These are phyloP conservation scores for Fundulus diaphanus DNA, from an alignment of 2,797 vertebrate genomes.

Conservation along the genomic window DNA sequence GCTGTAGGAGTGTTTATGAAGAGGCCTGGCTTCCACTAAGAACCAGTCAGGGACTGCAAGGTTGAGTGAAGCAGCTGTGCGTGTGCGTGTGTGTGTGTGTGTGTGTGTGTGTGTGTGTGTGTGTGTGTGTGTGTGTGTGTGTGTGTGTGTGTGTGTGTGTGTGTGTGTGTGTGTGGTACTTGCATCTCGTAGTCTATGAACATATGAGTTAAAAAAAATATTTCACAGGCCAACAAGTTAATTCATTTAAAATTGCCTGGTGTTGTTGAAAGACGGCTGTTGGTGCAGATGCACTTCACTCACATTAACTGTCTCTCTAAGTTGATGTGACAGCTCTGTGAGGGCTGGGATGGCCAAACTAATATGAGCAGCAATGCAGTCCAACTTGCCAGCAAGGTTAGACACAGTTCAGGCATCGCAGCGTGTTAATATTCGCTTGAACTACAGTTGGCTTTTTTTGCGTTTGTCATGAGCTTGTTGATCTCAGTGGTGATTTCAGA, in stretches of 20 bases:
- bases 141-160: conserved; percentile 8
- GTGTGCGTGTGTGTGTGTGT: conserved; percentile 23
- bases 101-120: conserved; percentile 21
- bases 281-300: conserved; percentile 64
- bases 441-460: conserved; percentile 6
- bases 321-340: conserved; percentile 60
- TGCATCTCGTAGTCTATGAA: conserved; percentile 55
- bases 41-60: conserved; percentile 36
- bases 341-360: conserved; percentile 43
- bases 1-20: conserved; percentile 31
- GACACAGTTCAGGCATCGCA: conserved; percentile 27
- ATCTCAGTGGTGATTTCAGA: neutral
- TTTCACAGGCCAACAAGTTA: conserved; percentile 56
- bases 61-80: conserved; percentile 47
- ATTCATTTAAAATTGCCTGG: conserved; percentile 54
- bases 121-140: conserved; percentile 6
- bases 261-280: conserved; percentile 56
- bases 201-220: conserved; percentile 64
- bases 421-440: conserved; percentile 21
- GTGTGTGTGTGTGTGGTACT: conserved; percentile 9
- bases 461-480: neutral
- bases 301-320: conserved; percentile 49
- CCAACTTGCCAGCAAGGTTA: conserved; percentile 45
- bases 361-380: conserved; percentile 67
- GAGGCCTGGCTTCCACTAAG: conserved; percentile 44